Evolutionary conservation across 2,888 invertebrate species (phyloP).

Genomic region (Cantharis rufa): DNA sequence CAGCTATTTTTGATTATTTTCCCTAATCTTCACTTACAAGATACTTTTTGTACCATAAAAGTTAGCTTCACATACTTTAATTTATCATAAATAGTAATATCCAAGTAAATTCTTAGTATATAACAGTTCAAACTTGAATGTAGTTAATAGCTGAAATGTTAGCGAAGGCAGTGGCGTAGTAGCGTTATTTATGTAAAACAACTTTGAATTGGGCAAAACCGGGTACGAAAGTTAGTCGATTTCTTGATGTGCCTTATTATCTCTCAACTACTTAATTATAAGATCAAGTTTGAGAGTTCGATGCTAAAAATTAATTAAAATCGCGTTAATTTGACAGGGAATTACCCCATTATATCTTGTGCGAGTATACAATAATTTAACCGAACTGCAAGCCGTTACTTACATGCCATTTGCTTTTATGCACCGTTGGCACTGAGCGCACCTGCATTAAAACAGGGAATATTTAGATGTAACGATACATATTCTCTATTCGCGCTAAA

Average conservation of each 20-base stretch:
- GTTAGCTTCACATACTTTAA: too few relatives aligned
- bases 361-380: neutral
- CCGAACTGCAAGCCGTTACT: neutral
- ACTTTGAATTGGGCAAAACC: too few relatives aligned
- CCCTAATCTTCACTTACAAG: too few relatives aligned
- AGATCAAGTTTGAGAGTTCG: neutral
- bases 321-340: neutral
- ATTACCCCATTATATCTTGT: neutral
- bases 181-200: too few relatives aligned
- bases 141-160: too few relatives aligned
- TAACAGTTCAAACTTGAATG: too few relatives aligned
- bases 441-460: neutral
- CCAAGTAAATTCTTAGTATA: too few relatives aligned
- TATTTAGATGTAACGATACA: neutral
- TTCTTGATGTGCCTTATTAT: too few relatives aligned
- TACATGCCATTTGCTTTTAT: neutral
- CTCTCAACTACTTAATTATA: neutral
- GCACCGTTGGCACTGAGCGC: neutral
- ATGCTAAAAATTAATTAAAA: neutral
- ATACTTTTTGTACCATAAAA: too few relatives aligned
- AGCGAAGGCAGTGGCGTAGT: too few relatives aligned
- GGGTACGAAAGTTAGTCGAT: too few relatives aligned
- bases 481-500: neutral
- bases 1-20: neutral
- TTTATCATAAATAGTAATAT: too few relatives aligned